These are phyloP conservation scores for Eristalis intricaria DNA, from an alignment of 2,888 invertebrate genomes.

Conservation along the genomic window DNA sequence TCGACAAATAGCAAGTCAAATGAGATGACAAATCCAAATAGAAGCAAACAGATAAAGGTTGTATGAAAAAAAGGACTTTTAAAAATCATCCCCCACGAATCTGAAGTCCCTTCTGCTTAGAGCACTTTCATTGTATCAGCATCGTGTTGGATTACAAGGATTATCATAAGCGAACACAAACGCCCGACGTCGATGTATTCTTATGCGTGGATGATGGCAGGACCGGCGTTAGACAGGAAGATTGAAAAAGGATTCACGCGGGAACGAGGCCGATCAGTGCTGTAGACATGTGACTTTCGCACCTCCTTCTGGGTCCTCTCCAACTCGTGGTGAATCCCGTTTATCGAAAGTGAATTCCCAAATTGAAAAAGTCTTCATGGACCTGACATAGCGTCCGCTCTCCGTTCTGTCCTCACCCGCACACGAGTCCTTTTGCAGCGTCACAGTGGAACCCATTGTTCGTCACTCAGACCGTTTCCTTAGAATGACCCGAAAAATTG, in stretches of 20 bases:
- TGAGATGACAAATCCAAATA: neutral
- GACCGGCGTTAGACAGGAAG: neutral
- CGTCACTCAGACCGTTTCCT: slow-evolving; percentile 5
- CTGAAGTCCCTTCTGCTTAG: neutral
- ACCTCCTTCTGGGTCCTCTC: neutral
- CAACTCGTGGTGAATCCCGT: slow-evolving; percentile 1
- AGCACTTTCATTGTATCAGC: slow-evolving; percentile 46
- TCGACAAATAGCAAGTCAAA: no score
- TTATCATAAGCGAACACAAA: slow-evolving; percentile 70
- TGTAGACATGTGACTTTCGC: neutral
- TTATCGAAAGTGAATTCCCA: slow-evolving; percentile 58
- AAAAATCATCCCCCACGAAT: neutral
- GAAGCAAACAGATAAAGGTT: slow-evolving; percentile 5
- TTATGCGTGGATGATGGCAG: neutral
- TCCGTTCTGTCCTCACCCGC: neutral
- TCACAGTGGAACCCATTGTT: slow-evolving; percentile 19
- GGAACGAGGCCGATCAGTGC: neutral
- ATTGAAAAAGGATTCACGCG: slow-evolving; percentile 13
- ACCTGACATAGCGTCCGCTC: slow-evolving; percentile 37
- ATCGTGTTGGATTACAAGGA: slow-evolving; percentile 68
- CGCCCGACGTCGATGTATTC: slow-evolving; percentile 56
- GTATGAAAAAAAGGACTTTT: no score
- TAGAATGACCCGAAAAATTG: slow-evolving; percentile 41
- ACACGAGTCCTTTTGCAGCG: slow-evolving; percentile 5
- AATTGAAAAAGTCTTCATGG: slow-evolving; percentile 68